Base-by-base conservation (phyloP, 2,797 vertebrate species). In the Poecilia velifera region DNA sequence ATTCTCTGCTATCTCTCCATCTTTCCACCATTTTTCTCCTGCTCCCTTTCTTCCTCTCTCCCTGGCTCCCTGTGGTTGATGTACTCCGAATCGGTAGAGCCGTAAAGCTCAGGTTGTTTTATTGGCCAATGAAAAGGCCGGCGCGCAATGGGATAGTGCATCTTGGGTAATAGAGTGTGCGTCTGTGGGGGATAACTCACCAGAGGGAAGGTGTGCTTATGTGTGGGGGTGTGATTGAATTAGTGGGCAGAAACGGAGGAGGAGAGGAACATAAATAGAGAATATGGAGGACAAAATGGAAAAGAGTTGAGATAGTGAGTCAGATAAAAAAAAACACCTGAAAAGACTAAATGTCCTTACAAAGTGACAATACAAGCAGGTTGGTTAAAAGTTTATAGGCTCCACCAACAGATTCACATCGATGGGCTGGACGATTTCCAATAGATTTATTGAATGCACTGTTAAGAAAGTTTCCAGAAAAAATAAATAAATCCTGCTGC, bases 111-210 rank as follows among this genome's bases (percentile, higher is more conserved):
- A 85, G 84, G 87, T 92, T 90, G 91, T 93, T 95, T 95, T 94
- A 95, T 91, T 88, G 89, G 84, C 83, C 90, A 93, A 94, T 95
- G 93, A 95, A 95, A 95, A 90, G 82, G 86, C 84, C 82, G 80
- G 82, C 80, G 28, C n/a, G n/a, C 80, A 76, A 76, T 70, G 53
- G 74, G 81, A 86, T 89, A 92, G 80, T 88, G 92, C 90, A 92
- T 91, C 86, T 85, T 93, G 91, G 92, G 93, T 90, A 93, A 93
- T 92, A 90, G 84, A 90, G 91, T 93, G 90, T 78, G 84, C 20
- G 76, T 84, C 85, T 78, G 71, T 74, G 80, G 82, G 84, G 88
- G 77, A 90, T 92, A 90, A 91, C 85, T 91, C 84, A 85, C 46
- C 18, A 57, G 68, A 81, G 78, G 81, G 79, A 76, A 79, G 28